phyloP scores from a whole-genome alignment of 2,888 invertebrate genomes.

The Hypselothyrea guttata region DNA sequence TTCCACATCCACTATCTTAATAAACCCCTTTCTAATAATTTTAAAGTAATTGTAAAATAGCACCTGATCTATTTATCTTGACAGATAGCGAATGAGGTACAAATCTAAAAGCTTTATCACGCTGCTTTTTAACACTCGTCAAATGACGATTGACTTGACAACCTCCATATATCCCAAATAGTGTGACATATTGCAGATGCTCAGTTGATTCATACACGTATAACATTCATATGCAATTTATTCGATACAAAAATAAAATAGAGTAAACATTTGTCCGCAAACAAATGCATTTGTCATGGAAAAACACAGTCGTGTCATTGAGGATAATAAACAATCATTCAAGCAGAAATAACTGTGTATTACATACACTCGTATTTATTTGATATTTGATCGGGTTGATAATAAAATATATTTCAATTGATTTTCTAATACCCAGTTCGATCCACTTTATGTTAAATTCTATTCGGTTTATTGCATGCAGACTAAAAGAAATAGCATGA shows the following conservation, averaged over 20 bases:
- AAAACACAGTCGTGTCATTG: constrained; percentile 5
- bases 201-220: constrained; percentile 10
- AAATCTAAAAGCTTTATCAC: too few relatives aligned
- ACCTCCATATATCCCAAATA: constrained; percentile 4
- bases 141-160: constrained; percentile 17
- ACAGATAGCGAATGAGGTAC: too few relatives aligned
- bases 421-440: too few relatives aligned
- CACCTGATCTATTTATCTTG: too few relatives aligned
- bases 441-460: too few relatives aligned
- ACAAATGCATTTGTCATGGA: constrained; percentile 36
- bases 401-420: constrained; percentile 36
- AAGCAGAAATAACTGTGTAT: constrained; percentile 54
- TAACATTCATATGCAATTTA: constrained; percentile 7
- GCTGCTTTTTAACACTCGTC: constrained; percentile 1
- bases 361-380: constrained; percentile 50
- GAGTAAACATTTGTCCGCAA: constrained; percentile 5
- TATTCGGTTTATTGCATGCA: too few relatives aligned
- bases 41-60: too few relatives aligned
- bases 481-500: too few relatives aligned
- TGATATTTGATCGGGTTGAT: constrained; percentile 29
- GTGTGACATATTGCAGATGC: constrained; percentile 44
- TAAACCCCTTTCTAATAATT: too few relatives aligned
- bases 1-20: too few relatives aligned
- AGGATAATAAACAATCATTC: constrained; percentile 57
- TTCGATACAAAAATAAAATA: background rate